Evolutionary conservation across 2,888 invertebrate species (phyloP).

Genomic region (Caenorhabditis drosophilae): DNA sequence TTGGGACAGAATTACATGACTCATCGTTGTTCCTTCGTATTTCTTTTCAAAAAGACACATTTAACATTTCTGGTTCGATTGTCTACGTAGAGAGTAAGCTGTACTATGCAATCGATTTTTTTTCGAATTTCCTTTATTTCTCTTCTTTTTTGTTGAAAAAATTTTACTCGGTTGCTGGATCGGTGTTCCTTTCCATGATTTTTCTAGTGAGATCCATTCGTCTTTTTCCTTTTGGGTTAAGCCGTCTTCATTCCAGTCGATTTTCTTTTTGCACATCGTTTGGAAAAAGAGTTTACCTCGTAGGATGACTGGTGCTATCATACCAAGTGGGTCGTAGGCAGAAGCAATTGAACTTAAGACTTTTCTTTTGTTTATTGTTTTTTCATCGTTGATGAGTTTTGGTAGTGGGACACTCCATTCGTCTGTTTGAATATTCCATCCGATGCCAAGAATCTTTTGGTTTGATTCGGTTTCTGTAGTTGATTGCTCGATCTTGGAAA

Average conservation of each 20-base stretch:
- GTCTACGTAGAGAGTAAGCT: no score
- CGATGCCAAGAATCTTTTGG: neutral
- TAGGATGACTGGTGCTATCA: conserved; percentile 17
- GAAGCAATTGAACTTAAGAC: conserved; percentile 3
- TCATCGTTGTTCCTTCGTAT: no score
- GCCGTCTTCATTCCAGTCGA: no score
- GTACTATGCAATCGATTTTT: no score
- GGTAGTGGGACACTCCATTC: neutral
- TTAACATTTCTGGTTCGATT: no score
- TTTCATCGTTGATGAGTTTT: neutral
- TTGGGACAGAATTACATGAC: no score
- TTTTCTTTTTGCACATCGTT: no score
- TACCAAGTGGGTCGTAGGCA: conserved; percentile 29
- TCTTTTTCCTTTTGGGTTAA: no score
- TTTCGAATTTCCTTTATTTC: no score
- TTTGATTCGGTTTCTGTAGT: no score
- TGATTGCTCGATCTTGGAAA: no score
- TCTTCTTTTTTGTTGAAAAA: neutral
- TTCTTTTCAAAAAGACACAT: no score
- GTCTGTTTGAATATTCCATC: neutral
- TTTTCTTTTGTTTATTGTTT: neutral
- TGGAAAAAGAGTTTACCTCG: conserved; percentile 26
- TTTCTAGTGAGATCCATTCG: neutral
- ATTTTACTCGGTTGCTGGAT: neutral
- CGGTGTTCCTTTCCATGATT: neutral